These are phyloP conservation scores for Syncerus caffer DNA, from an alignment of 2,797 vertebrate genomes.

Conservation along the genomic window DNA sequence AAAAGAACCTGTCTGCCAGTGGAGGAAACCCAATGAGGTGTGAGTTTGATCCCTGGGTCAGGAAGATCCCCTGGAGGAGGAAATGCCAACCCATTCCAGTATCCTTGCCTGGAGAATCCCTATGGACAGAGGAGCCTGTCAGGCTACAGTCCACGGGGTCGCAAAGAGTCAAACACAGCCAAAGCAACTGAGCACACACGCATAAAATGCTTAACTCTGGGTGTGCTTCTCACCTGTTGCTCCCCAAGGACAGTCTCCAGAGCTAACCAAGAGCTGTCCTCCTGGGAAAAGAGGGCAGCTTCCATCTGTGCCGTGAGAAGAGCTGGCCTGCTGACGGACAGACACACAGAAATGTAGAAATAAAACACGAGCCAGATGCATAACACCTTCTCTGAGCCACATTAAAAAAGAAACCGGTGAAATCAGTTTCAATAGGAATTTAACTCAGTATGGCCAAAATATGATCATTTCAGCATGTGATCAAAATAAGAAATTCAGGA, in stretches of 20 bases:
- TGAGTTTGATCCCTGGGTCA: not conserved
- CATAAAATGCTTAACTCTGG: not conserved
- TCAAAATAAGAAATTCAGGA: not conserved
- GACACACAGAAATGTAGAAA: not conserved
- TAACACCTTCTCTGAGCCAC: not conserved
- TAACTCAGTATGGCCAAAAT: not conserved
- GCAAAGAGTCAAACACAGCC: not conserved
- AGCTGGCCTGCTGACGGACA: not conserved
- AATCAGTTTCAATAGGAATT: not conserved
- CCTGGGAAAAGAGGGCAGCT: not conserved
- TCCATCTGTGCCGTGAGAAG: not conserved
- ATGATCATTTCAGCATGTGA: not conserved
- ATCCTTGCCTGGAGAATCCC: not conserved
- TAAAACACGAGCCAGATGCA: not conserved
- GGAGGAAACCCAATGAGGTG: not conserved
- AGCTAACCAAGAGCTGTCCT: not conserved
- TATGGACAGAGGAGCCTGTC: not conserved
- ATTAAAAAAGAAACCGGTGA: not conserved
- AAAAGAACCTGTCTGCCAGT: not conserved
- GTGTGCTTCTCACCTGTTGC: not conserved
- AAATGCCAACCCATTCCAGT: not conserved
- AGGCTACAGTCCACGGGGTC: not conserved
- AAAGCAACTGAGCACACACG: accelerated
- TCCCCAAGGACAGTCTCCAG: not conserved
- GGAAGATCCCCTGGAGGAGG: not conserved